Base-by-base conservation (phyloP, 2,888 invertebrate species). In the Phengaris arion region DNA sequence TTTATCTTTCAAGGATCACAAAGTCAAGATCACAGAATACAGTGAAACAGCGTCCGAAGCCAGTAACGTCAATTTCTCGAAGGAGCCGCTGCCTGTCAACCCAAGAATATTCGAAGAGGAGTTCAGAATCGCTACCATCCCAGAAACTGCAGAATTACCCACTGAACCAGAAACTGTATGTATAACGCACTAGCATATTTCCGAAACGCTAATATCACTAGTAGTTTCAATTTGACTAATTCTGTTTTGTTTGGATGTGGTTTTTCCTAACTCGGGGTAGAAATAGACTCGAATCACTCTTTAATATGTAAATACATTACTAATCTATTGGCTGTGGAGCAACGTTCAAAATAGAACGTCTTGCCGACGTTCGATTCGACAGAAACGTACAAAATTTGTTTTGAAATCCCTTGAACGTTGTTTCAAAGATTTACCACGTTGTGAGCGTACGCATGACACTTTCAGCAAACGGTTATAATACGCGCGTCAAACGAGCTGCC, bases 401-500 rank as follows among this genome's bases (percentile, higher is more conserved):
- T 22, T 13, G 35, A 7, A 70, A 52, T 64, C 82, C 84, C 89
- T 90, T 72, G 72, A 87, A 90, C 88, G 85, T 84, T 81, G 82
- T 86, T 86, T 87, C 83, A 80, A 79, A 80, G 82, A 81, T 79
- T 77, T 84, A 83, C 87, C 90, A 91, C 91, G 86, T 85, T 91
- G 93, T 92, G 92, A 91, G 92, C 88, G 89, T 90, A 87, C 85
- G 93, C 93, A 92, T 92, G 92, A 89, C 92, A 92, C 93, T 92
- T 93, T 93, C 93, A 93, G 93, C 93, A 92, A 87, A 93, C 93
- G 79, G 92, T 93, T 84, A 89, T 91, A 86, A 93, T 93, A 82
- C 91, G 90, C 81, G 91, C 89, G 81, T 91, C 93, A 80, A 90
- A 91, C 86, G 92, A 92, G 85, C 84, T 89, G 76, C 92, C 89